A percentile compares a stretch with the other conserved stretches of the same genome.
These are phyloP conservation scores for Drosophila helvetica DNA, from an alignment of 2,888 invertebrate species.

Conservation along the genomic window DNA sequence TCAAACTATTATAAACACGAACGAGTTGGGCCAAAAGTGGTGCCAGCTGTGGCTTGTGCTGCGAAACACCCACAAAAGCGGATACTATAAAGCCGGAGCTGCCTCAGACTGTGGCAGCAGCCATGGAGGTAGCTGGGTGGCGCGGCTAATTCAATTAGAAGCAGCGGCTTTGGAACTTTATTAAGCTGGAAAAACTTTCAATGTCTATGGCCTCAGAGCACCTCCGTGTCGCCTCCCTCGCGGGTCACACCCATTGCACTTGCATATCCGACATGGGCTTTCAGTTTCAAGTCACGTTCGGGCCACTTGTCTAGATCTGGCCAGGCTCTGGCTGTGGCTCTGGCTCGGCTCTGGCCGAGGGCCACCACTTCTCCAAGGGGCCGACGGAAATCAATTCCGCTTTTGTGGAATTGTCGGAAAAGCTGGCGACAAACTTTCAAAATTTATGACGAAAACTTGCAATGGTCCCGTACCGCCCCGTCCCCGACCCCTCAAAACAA, in stretches of 20 bases:
- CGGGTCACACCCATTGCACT: constrained; percentile 9
- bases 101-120: constrained; percentile 13
- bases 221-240: constrained; percentile 1
- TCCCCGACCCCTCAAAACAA: not conserved
- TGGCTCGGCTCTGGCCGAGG: constrained; percentile 57
- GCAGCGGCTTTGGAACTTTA: constrained; percentile 31
- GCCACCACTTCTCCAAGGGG: constrained; percentile 58
- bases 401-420: constrained; percentile 72
- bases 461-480: not conserved
- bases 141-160: constrained; percentile 38
- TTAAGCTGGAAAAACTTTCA: constrained; percentile 30
- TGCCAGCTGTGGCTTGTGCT: no score
- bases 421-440: constrained; percentile 44
- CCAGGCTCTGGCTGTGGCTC: constrained; percentile 30
- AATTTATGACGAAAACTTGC: constrained; percentile 26
- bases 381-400: constrained; percentile 67
- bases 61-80: constrained; percentile 18
- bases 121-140: constrained; percentile 6
- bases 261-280: constrained; percentile 61
- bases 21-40: not conserved
- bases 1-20: no score
- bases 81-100: constrained; percentile 27
- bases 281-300: constrained; percentile 75
- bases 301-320: constrained; percentile 54
- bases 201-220: constrained; percentile 22